Conservation (phyloP, 2,797 vertebrate genomes). For the Chaenodraco wilsoni region DNA sequence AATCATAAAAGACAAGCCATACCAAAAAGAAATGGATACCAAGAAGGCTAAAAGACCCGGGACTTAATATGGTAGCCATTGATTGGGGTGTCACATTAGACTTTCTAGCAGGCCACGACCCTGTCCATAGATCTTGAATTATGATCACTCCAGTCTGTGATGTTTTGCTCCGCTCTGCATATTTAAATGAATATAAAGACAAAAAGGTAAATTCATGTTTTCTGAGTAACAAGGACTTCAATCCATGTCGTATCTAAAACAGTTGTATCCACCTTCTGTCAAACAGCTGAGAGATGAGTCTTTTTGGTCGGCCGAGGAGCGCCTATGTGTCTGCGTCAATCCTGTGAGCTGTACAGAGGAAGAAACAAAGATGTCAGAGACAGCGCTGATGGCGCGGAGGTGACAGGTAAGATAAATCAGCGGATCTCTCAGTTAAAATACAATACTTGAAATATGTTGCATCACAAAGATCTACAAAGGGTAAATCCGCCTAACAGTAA, state of each 20-base stretch:
- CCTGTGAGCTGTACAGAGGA: constrained; percentile 90
- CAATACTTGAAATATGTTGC: constrained; percentile 33
- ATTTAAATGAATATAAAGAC: constrained; percentile 73
- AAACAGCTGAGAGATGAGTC: constrained; percentile 62
- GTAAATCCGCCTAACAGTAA: constrained; percentile 14
- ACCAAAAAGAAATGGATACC: constrained; percentile 70
- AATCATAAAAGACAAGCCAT: constrained; percentile 67
- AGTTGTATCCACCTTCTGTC: constrained; percentile 67
- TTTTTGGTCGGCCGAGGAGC: constrained; percentile 48
- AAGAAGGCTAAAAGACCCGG: constrained; percentile 42
- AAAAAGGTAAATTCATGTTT: constrained; percentile 67
- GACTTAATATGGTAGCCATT: constrained; percentile 50
- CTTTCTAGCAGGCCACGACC: constrained; percentile 61
- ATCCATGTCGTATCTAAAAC: constrained; percentile 72
- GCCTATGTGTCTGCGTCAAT: constrained; percentile 93
- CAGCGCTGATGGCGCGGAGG: not conserved
- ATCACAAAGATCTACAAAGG: constrained; percentile 21
- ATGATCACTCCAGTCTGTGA: constrained; percentile 54
- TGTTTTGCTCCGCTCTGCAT: constrained; percentile 58
- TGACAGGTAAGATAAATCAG: constrained; percentile 9
- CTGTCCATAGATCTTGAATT: constrained; percentile 52
- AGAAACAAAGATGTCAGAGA: constrained; percentile 34
- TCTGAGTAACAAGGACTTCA: constrained; percentile 65
- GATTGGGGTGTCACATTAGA: constrained; percentile 63
- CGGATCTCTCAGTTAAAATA: constrained; percentile 11